These are phyloP conservation scores for Periphyllus acericola DNA, from an alignment of 2,888 invertebrate species.

Conservation along the genomic window DNA sequence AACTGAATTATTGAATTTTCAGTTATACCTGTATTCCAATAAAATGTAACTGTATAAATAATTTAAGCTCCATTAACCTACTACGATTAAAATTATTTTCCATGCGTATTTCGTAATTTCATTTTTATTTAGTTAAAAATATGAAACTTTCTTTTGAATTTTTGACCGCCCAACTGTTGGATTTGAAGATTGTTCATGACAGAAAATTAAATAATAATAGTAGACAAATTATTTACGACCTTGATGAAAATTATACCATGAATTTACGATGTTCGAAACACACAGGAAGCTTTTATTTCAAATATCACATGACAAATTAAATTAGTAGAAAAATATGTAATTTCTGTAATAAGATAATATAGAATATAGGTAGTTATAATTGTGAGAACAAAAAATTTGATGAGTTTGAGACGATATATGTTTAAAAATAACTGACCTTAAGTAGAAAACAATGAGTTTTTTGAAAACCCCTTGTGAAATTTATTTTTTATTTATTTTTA, in stretches of 20 bases:
- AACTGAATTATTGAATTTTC: no score
- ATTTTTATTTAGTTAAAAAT: background rate
- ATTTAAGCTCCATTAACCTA: no score
- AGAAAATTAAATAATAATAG: background rate
- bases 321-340: slow-evolving; percentile 4
- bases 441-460: background rate
- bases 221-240: slow-evolving; percentile 38
- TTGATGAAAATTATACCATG: background rate
- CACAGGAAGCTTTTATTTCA: background rate
- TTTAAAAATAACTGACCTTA: background rate
- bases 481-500: no score
- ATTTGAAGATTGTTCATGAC: background rate
- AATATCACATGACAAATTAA: slow-evolving; percentile 13
- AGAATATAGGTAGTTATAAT: background rate
- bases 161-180: background rate
- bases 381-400: background rate
- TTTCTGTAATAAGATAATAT: background rate
- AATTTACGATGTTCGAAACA: background rate
- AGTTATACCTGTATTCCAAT: no score
- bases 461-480: background rate
- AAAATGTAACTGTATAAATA: no score
- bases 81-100: background rate
- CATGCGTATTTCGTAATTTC: background rate
- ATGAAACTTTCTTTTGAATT: background rate
- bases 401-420: background rate